Percentiles rank a stretch among this genome's conserved stretches.
Conservation (phyloP, 2,888 invertebrate species). For the Caradrina clavipalpis region DNA sequence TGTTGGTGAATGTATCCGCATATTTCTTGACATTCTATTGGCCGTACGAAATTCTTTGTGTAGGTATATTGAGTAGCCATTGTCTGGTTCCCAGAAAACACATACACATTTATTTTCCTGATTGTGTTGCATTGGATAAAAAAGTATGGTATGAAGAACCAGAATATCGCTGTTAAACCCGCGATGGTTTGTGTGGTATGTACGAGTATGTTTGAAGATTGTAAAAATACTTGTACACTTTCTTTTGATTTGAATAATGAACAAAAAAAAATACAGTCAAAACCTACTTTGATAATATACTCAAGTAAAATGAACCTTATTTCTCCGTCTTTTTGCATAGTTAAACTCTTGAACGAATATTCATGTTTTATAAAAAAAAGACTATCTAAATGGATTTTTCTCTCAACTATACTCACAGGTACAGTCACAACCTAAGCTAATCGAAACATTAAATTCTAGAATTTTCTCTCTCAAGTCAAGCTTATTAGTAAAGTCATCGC, state of each 20-base stretch:
- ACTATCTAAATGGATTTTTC: background rate
- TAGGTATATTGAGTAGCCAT: background rate
- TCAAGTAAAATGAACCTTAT: no score
- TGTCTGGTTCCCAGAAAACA: background rate
- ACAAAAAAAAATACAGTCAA: no score
- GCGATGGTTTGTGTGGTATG: no score
- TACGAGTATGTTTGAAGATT: no score
- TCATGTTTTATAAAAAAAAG: background rate
- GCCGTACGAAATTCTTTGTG: background rate
- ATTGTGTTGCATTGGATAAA: background rate
- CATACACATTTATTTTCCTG: background rate
- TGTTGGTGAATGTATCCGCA: no score
- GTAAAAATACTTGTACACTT: no score
- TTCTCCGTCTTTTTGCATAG: no score
- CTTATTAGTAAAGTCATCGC: constrained; percentile 9
- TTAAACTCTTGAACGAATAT: no score
- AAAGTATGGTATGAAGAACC: no score
- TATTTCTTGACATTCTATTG: background rate
- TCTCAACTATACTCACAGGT: background rate
- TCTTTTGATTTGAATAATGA: no score
- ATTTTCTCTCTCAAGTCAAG: background rate
- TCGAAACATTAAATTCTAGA: constrained; percentile 1
- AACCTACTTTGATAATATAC: no score
- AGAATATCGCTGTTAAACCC: no score
- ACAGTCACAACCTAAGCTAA: background rate